Evolutionary conservation across 2,888 invertebrate genomes (phyloP), one percentile per base, ranked within the genome.

Genomic region (Scaptomyza flava): DNA sequence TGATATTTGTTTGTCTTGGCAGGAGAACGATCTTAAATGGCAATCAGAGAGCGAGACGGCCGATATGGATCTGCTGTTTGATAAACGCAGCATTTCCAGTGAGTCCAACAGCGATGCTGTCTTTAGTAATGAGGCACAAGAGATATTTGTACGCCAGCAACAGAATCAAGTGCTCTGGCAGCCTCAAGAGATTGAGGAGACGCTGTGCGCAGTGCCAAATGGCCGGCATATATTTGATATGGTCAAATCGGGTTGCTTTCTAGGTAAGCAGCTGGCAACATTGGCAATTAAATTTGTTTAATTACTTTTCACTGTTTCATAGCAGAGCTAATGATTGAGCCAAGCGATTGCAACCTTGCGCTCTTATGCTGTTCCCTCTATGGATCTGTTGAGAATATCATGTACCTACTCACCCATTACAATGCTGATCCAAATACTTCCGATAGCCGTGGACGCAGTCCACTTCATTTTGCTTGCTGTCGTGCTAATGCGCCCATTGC

Each of bases 401-500:
- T 79, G 0, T 82, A 77, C 36, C 67, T 92, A 41, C 58, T 92
- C 5, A 89, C 87, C 47, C 89, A 90, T 42, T 89, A 84, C 63
- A 79, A 84, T 23, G 94, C 95, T 3, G 93, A 94, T 83, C 93
- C 95, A 14, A 94, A 96, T 76, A 93, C 93, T 9, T 91, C 92
- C 34, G 97, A 97, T 89, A 92, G 93, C 30, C 93, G 93, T 60
- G 96, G 96, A 79, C 94, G 95, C 74, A 95, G 95, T 0, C 93
- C 95, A 0, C 90, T 98, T 20, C 98, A 98, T 91, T 93, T 97
- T 75, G 96, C 97, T 51, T 95, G 96, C 64, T 94, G 95, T 90
- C 94, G 95, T 12, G 96, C 96, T 20, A 95, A 95, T 72, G 93
- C 94, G 42, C 94, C 95, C 68, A 96, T 96, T 69, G 93, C 95